These are phyloP conservation scores for Zeugodacus cucurbitae DNA, from an alignment of 1,140 invertebrate species.

Conservation along the genomic window DNA sequence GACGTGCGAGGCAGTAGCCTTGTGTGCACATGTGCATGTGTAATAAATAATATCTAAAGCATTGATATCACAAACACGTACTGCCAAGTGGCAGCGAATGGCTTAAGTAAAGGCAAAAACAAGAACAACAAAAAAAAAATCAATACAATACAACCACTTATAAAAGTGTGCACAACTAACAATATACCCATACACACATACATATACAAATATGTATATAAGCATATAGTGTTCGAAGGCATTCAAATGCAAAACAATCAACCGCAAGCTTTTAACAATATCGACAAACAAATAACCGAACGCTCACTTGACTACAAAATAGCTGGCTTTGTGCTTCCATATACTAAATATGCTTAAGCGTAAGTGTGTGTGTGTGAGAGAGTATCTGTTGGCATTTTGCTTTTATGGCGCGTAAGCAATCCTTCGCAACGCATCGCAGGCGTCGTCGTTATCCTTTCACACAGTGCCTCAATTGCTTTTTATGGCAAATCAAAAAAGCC, in stretches of 20 bases:
- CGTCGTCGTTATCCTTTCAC: background rate
- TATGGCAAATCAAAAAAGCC: background rate
- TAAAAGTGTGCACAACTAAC: background rate
- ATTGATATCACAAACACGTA: background rate
- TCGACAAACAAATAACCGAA: background rate
- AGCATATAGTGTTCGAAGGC: background rate
- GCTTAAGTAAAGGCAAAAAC: background rate
- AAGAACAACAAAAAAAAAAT: background rate
- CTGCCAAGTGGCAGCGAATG: background rate
- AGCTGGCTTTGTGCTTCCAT: background rate
- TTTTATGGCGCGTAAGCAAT: background rate
- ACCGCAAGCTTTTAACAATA: background rate
- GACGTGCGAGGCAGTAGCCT: background rate
- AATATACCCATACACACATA: no score
- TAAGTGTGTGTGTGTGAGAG: background rate
- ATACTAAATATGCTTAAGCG: background rate
- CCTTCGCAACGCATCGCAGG: background rate
- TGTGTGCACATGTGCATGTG: background rate
- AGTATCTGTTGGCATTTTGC: background rate
- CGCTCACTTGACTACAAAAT: slow-evolving; percentile 8
- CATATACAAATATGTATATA: no score
- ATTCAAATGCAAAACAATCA: slow-evolving; percentile 18
- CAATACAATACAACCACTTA: background rate
- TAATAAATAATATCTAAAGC: background rate
- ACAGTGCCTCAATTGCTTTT: background rate